phyloP scores from a whole-genome alignment of 2,797 vertebrate species.

The Sebastolobus alascanus region DNA sequence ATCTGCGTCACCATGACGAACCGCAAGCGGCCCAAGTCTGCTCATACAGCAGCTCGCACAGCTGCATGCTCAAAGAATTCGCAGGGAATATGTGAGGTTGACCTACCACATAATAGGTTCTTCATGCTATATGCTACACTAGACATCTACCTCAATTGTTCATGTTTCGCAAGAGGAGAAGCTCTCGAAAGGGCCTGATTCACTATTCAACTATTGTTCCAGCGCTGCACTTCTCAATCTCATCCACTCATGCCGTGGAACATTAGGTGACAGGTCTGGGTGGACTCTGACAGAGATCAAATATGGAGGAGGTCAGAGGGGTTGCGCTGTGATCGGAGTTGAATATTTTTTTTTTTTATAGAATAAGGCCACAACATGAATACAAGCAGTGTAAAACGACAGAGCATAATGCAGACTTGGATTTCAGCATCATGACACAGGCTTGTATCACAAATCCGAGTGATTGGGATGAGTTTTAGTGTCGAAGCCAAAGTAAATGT shows the following conservation, averaged over 20 bases:
- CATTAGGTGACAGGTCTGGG: constrained; percentile 5
- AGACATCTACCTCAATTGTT: constrained; percentile 5
- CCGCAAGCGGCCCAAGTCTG: constrained; percentile 27
- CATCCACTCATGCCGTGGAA: neutral
- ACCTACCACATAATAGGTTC: constrained; percentile 45
- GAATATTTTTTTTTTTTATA: neutral
- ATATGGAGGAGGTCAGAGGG: constrained; percentile 8
- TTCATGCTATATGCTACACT: constrained; percentile 8
- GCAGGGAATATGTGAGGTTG: constrained; percentile 34
- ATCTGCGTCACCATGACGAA: constrained; percentile 21
- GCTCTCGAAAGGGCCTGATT: constrained; percentile 3
- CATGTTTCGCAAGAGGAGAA: neutral
- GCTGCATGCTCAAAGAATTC: constrained; percentile 30
- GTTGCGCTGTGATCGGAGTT: neutral
- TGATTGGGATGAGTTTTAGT: neutral
- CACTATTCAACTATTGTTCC: constrained; percentile 1
- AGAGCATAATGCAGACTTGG: neutral
- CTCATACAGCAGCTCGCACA: constrained; percentile 20
- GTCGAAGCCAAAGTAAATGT: constrained; percentile 14
- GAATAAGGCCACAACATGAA: neutral
- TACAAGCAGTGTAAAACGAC: neutral
- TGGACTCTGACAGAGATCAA: neutral
- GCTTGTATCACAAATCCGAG: neutral
- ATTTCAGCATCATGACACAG: neutral
- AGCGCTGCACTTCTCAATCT: neutral